Evolutionary conservation across 2,888 invertebrate genomes (phyloP).

Genomic region (Clostera curtula): DNA sequence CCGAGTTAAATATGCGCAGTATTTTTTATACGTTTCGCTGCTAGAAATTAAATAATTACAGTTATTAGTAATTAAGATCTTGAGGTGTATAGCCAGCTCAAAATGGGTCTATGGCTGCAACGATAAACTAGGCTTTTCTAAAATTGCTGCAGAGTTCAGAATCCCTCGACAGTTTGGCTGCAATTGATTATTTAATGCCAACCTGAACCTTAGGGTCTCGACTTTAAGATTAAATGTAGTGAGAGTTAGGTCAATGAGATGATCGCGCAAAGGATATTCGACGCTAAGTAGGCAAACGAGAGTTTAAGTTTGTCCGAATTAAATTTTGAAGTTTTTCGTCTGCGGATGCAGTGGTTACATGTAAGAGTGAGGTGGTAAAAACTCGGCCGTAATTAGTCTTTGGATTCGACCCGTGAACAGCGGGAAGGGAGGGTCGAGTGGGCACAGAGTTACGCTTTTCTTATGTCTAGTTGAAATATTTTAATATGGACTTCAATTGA

Average conservation of each 20-base stretch:
- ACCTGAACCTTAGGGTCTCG: conserved; percentile 33
- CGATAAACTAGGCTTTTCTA: conserved; percentile 27
- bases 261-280: conserved; percentile 28
- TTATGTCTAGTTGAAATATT: conserved; percentile 22
- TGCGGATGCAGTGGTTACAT: conserved; percentile 42
- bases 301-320: conserved; percentile 37
- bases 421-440: conserved; percentile 30
- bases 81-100: conserved; percentile 42
- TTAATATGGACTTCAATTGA: conserved; percentile 21
- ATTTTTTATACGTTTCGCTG: conserved; percentile 24
- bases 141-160: conserved; percentile 33
- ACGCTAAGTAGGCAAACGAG: conserved; percentile 33
- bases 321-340: conserved; percentile 34
- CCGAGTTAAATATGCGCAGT: conserved; percentile 38
- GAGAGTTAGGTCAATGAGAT: conserved; percentile 16
- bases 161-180: conserved; percentile 25
- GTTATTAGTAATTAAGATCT: conserved; percentile 55
- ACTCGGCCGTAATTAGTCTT: conserved; percentile 62
- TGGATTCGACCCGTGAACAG: conserved; percentile 54
- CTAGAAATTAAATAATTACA: conserved; percentile 43
- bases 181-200: conserved; percentile 30
- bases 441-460: conserved; percentile 28
- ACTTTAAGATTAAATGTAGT: conserved; percentile 39
- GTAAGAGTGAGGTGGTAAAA: conserved; percentile 51
- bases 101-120: conserved; percentile 29